These are phyloP conservation scores for Microtus californicus DNA, from an alignment of 2,797 vertebrate genomes.

Conservation along the genomic window DNA sequence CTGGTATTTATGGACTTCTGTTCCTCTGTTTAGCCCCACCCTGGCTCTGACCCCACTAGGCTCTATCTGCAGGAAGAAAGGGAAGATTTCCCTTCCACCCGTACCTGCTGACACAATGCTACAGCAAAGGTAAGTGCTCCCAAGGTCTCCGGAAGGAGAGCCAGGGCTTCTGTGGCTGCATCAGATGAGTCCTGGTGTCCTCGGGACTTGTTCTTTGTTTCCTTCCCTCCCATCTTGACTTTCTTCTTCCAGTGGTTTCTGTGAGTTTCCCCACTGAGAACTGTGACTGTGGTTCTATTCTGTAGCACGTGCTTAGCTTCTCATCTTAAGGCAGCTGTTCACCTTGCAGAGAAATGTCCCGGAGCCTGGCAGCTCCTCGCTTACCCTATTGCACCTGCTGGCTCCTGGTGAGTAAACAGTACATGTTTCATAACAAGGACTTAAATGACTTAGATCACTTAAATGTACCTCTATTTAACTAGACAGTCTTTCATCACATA, in stretches of 20 bases:
- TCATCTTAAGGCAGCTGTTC: rapidly evolving
- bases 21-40: neutral
- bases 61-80: neutral
- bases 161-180: neutral
- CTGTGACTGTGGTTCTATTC: neutral
- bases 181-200: neutral
- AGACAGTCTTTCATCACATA: neutral
- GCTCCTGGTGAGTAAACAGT: neutral
- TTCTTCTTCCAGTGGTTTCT: neutral
- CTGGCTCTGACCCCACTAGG: neutral
- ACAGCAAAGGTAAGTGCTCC: neutral
- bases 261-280: neutral
- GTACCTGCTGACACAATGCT: neutral
- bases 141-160: no score
- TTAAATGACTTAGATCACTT: neutral
- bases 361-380: neutral
- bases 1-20: neutral
- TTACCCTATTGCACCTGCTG: no score
- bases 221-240: neutral
- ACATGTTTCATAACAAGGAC: neutral
- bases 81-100: no score
- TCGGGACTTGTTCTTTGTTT: neutral
- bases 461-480: neutral
- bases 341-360: rapidly evolving
- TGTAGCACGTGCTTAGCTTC: neutral